Base-by-base conservation (phyloP, 2,888 invertebrate species). In the Deilephila porcellus region DNA sequence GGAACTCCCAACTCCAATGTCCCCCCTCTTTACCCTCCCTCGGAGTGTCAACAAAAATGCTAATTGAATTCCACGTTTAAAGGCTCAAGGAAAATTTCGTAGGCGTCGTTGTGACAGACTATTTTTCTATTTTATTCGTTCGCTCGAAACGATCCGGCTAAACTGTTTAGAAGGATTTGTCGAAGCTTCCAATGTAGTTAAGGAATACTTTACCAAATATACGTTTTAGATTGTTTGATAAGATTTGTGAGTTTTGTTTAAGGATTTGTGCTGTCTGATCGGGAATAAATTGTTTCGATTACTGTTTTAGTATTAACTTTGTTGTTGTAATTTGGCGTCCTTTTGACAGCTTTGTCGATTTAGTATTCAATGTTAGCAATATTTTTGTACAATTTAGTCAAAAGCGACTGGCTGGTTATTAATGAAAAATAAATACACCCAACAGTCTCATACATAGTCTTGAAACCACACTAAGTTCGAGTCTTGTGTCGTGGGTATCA, bases 121-220 rank as follows among this genome's bases (percentile, higher is more conserved):
- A 29, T 62, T 62, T 8, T 62, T 62, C 32, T 62, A 32, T 62
- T 17, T 62, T 19, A 29, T 32, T 62, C 19, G 17, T 56, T 17
- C 60, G 2, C 25, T 14, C 32, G 29, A 14, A 60, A 25, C 60
- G 20, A 63, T 34, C 62, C 62, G 32, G 32, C 17, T 63, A 63
- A 63, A 63, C 62, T 32, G 62, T 63, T 63, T 63, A 63, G 34
- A 34, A 63, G 62, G 34, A 34, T 63, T 63, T 63, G 32, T 63
- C 34, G 17, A 63, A 63, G 62, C 62, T 34, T 34, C 14, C 56
- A 56, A n/a, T 56, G 56, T 56, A 56, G 56, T 56, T 63, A 63
- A 63, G 34, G 62, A 63, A 14, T 34, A 63, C 62, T 63, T 63
- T 63, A 32, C 19, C 34, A 32, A 34, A 34, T 63, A n/a, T 63